These are phyloP conservation scores for Diadophis punctatus DNA, from an alignment of 2,113 vertebrate species.

Conservation along the genomic window DNA sequence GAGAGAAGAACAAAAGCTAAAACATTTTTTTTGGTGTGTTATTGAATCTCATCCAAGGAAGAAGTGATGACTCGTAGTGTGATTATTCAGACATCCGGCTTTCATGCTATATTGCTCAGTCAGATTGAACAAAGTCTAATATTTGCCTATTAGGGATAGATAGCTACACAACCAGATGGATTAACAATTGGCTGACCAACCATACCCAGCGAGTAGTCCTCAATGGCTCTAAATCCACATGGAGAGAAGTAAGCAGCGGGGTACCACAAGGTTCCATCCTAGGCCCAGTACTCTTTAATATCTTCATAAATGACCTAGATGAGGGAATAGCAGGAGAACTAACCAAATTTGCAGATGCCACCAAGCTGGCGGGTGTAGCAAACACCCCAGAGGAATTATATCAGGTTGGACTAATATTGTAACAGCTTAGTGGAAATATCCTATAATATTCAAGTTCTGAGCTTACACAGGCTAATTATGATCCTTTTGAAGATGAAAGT, in stretches of 20 bases:
- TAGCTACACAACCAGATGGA: no score
- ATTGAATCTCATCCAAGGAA: constrained; percentile 10
- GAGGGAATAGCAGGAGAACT: no score
- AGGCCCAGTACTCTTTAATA: no score
- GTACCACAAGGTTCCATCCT: no score
- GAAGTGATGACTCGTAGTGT: neutral
- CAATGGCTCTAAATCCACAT: no score
- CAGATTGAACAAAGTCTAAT: neutral
- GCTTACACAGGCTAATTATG: neutral
- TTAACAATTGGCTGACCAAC: no score
- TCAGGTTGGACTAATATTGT: neutral
- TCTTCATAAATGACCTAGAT: no score
- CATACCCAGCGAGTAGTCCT: no score
- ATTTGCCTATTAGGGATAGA: neutral
- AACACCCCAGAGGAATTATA: no score
- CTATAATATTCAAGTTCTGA: neutral
- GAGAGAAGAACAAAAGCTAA: constrained; percentile 9
- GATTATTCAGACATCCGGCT: neutral
- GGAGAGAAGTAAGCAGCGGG: no score
- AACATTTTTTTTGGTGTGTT: constrained; percentile 19
- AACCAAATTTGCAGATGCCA: no score
- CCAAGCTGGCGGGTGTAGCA: no score
- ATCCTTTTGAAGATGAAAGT: neutral
- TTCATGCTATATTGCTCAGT: neutral
- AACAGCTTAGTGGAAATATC: neutral